phyloP scores from a whole-genome alignment of 2,797 vertebrate genomes.

The Megalops cyprinoides region DNA sequence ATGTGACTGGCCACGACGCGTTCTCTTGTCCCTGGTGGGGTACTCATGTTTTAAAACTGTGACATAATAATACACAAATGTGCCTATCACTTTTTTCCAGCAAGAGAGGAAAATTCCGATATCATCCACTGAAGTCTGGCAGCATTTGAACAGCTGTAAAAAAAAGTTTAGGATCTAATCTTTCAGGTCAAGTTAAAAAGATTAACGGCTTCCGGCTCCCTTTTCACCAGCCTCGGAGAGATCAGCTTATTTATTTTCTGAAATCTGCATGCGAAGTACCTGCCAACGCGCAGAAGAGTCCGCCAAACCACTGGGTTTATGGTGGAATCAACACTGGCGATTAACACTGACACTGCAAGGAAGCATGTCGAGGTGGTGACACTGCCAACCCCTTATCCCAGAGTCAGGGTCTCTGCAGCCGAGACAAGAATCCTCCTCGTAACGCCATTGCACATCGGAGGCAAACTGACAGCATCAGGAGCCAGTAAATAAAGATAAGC shows the following conservation, averaged over 20 bases:
- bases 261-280: constrained; percentile 29
- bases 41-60: background rate
- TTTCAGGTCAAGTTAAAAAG: background rate
- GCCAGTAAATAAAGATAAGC: constrained; percentile 41
- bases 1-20: background rate
- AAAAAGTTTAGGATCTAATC: background rate
- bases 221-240: background rate
- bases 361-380: background rate
- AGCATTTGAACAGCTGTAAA: constrained; percentile 12
- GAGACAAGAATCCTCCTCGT: background rate
- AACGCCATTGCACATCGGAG: constrained; percentile 19
- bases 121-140: background rate
- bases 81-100: background rate
- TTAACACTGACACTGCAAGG: constrained; percentile 22
- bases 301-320: background rate
- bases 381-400: constrained; percentile 40
- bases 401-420: constrained; percentile 34
- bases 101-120: background rate
- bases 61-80: background rate
- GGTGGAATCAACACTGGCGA: constrained; percentile 32
- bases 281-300: background rate
- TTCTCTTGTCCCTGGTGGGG: constrained; percentile 12
- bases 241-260: constrained; percentile 18
- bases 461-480: background rate
- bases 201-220: background rate